Percentiles rank a stretch among this genome's conserved stretches.
phyloP scores from a whole-genome alignment of 2,113 vertebrate genomes.

The Dipodomys ordii region DNA sequence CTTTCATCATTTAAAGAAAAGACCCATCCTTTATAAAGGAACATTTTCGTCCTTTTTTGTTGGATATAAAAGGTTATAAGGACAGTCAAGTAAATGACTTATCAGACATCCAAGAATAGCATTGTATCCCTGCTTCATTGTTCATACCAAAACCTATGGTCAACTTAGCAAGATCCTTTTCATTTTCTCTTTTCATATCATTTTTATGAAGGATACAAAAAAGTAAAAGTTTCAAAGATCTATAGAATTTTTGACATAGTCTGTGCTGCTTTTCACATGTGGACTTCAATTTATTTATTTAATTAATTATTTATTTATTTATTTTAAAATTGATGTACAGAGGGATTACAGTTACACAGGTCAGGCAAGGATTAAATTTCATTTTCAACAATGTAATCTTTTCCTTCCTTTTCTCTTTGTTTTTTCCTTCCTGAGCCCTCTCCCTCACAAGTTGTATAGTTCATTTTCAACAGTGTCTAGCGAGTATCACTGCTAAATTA shows the following conservation, averaged over 20 bases:
- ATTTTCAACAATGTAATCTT: too few species aligned
- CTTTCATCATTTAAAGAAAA: conserved; percentile 50
- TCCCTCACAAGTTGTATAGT: too few species aligned
- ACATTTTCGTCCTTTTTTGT: conserved; percentile 4
- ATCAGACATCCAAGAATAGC: conserved; percentile 9
- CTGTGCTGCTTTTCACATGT: conserved; percentile 1
- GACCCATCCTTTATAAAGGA: conserved; percentile 8
- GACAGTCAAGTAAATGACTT: neutral
- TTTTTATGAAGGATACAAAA: neutral
- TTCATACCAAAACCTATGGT: neutral
- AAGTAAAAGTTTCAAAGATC: neutral
- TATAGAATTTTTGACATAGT: conserved; percentile 14
- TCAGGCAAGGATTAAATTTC: too few species aligned
- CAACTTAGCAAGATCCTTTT: neutral
- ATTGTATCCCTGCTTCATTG: neutral
- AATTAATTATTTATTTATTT: too few species aligned
- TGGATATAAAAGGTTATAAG: neutral
- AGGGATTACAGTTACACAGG: too few species aligned
- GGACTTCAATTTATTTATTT: too few species aligned
- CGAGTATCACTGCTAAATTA: too few species aligned
- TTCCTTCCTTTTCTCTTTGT: too few species aligned
- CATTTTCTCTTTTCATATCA: neutral
- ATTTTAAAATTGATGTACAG: too few species aligned
- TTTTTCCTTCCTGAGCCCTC: too few species aligned
- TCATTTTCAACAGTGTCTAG: too few species aligned